These are phyloP conservation scores for Tenthredo livida DNA, from an alignment of 2,888 invertebrate species.

Conservation along the genomic window DNA sequence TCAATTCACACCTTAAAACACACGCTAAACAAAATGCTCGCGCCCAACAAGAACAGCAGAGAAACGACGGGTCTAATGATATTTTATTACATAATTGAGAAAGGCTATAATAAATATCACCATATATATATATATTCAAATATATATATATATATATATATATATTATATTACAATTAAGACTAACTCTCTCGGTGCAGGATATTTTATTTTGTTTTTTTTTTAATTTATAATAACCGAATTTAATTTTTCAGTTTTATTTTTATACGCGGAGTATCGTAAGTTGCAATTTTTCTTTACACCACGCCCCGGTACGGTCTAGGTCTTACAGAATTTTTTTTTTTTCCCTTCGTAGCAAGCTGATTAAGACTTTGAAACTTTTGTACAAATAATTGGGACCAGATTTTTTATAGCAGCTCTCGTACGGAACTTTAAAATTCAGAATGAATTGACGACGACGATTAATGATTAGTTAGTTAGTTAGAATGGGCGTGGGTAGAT, in stretches of 20 bases:
- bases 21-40: slow-evolving; percentile 74
- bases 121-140: not conserved
- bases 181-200: slow-evolving; percentile 39
- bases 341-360: not conserved
- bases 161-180: not conserved
- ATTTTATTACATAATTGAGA: slow-evolving; percentile 31
- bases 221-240: not conserved
- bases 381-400: not conserved
- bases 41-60: slow-evolving; percentile 62
- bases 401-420: not conserved
- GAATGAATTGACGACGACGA: not conserved
- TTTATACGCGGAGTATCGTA: not conserved
- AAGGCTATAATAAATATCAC: not conserved
- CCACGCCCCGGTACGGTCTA: not conserved
- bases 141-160: not conserved
- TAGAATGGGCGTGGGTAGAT: not conserved
- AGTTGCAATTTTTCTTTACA: not conserved
- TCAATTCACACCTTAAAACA: slow-evolving; percentile 75
- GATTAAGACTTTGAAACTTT: not conserved
- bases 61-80: slow-evolving; percentile 1
- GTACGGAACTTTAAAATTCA: not conserved
- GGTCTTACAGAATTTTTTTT: not conserved
- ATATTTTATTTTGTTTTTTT: slow-evolving; percentile 23
- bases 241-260: not conserved
- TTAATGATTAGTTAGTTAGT: not conserved